A percentile compares a stretch with the other conserved stretches of the same genome.
These are phyloP conservation scores for Circaetus gallicus DNA, from an alignment of 2,113 vertebrate genomes.

Conservation along the genomic window DNA sequence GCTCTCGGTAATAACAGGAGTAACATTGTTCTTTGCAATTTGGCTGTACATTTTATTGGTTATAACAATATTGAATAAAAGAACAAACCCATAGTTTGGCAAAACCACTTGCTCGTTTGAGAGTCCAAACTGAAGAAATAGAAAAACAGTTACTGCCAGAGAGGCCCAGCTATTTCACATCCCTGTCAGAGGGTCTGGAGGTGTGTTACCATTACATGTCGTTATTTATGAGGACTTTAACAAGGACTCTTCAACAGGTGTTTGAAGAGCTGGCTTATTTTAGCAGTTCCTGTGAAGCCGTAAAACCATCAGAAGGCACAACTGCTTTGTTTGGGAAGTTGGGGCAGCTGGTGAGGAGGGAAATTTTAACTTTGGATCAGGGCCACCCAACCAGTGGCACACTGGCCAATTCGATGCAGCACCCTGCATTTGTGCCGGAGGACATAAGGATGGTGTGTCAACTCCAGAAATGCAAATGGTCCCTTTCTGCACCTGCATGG, in stretches of 20 bases:
- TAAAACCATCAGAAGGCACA: not conserved
- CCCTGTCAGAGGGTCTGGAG: not conserved
- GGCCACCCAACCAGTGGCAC: not conserved
- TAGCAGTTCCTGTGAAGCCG: not conserved
- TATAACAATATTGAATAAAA: not conserved
- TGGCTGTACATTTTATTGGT: not conserved
- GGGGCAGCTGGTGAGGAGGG: not conserved
- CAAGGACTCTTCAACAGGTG: not conserved
- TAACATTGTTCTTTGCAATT: not conserved
- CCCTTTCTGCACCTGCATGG: not conserved
- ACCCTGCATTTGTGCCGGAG: accelerated
- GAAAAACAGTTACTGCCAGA: not conserved
- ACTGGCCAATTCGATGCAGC: not conserved
- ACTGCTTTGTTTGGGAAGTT: not conserved
- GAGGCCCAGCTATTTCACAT: not conserved
- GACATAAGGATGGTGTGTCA: not conserved
- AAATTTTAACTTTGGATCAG: not conserved
- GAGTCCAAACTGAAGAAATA: not conserved
- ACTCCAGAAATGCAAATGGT: not conserved
- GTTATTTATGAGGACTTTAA: not conserved
- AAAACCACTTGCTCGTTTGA: not conserved
- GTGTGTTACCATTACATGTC: accelerated
- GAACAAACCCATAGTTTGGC: not conserved
- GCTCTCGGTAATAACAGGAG: not conserved
- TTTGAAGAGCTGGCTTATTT: not conserved